Evolutionary conservation across 2,888 invertebrate species (phyloP), one percentile per base, ranked within the genome.

Genomic region (Papilio demoleus): DNA sequence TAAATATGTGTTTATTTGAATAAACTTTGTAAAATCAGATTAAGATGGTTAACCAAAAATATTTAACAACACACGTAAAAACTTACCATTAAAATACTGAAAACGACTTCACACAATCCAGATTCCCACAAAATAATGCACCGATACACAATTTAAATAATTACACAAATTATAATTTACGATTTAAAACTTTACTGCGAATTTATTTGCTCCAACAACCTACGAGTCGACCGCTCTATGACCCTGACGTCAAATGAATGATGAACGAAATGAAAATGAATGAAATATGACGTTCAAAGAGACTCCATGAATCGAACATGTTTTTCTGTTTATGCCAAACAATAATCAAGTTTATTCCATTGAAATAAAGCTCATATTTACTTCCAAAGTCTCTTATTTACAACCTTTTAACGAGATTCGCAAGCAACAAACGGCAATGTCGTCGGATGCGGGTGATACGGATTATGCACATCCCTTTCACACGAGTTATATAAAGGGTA

Each of bases 391-490:
- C 0, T 17, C 45, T 34, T 58, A 14, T 63, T 66, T 69, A 45
- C 19, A 65, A 27, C 34, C 53, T 59, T 40, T 34, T 63, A 40
- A 56, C 38, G 68, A 68, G 70, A 80, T 84, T 82, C 77, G 84
- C 86, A 84, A 84, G 78, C 82, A 77, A 71, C 45, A 58, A 45
- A 80, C 77, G 74, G 75, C 77, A 75, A 72, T 75, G 76, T 73
- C 75, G 77, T 81, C 81, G 82, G 84, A 82, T 85, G 84, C 81
- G 84, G 81, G 81, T 40, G 60, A 42, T 42, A 42, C 17, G 42
- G 42, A 19, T 45, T 9, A 19, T 45, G 17, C 74, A 59, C 64
- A 70, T 68, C 66, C 70, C 70, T 74, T 12, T 81, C 81, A 76
- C 79, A 74, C 75, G 82, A 76, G 63, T 71, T 14, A 75, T 38